These are phyloP conservation scores for Poecilia picta DNA, from an alignment of 2,797 vertebrate genomes.

Conservation along the genomic window DNA sequence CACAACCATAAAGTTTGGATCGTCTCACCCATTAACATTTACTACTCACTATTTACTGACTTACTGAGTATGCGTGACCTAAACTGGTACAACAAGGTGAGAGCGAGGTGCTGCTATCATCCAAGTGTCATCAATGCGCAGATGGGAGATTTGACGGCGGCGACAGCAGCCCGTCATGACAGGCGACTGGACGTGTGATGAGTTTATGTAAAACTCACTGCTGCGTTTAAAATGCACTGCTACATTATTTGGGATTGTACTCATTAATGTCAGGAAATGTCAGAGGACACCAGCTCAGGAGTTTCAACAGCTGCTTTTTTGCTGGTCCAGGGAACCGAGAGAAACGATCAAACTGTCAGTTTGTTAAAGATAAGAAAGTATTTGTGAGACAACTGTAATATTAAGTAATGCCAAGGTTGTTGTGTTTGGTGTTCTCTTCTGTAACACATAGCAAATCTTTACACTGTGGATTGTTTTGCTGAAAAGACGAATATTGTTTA, in stretches of 20 bases:
- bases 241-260: not conserved
- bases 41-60: constrained; percentile 39
- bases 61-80: constrained; percentile 8
- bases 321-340: not conserved
- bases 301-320: not conserved
- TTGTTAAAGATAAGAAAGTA: not conserved
- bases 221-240: not conserved
- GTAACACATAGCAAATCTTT: not conserved
- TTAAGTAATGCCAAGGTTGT: not conserved
- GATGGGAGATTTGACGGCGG: constrained; percentile 11
- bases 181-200: not conserved
- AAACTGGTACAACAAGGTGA: constrained; percentile 18
- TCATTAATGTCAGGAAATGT: not conserved
- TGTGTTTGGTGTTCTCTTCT: not conserved
- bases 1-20: constrained; percentile 42
- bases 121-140: constrained; percentile 2
- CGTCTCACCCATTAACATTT: constrained; percentile 38
- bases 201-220: not conserved
- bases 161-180: not conserved
- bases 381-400: not conserved
- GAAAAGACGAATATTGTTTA: too few species aligned
- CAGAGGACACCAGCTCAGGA: not conserved
- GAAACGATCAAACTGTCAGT: not conserved
- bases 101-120: constrained; percentile 7
- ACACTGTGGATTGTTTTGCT: too few species aligned